A percentile compares a stretch with the other conserved stretches of the same genome.
These are phyloP conservation scores for Bellardia pandia DNA, from an alignment of 2,888 invertebrate genomes.

Conservation along the genomic window DNA sequence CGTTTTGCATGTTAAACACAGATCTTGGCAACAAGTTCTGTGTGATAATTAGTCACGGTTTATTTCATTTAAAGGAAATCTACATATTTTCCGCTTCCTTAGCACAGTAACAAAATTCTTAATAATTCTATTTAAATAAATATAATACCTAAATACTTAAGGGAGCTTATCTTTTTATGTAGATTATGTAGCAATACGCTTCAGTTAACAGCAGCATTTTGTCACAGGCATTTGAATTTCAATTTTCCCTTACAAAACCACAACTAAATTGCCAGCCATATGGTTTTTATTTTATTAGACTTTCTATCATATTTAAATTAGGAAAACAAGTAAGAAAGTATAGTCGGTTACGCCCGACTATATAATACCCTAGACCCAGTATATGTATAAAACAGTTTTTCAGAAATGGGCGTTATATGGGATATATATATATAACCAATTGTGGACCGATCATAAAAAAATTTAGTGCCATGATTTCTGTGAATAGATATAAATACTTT, in stretches of 20 bases:
- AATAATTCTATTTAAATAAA: neutral
- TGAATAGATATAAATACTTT: no score
- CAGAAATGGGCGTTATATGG: no score
- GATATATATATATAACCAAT: no score
- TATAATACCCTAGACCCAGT: no score
- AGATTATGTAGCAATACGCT: neutral
- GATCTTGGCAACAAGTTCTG: neutral
- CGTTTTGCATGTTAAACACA: neutral
- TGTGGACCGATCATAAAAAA: no score
- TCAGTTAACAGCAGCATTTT: neutral
- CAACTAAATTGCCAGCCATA: neutral
- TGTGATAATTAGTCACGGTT: constrained; percentile 5
- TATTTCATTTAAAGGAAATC: neutral
- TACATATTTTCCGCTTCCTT: constrained; percentile 15
- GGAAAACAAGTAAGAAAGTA: neutral
- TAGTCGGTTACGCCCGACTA: no score
- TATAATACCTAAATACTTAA: neutral
- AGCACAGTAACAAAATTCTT: neutral
- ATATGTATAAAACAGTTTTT: no score
- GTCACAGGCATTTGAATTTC: neutral
- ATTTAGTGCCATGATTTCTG: no score
- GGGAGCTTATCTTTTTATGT: neutral
- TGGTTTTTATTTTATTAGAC: neutral
- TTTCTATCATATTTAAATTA: neutral
- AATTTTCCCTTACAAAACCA: neutral